A percentile compares a stretch with the other conserved stretches of the same genome.
Evolutionary conservation across 1,140 invertebrate genomes (phyloP).

Genomic region (Sinonovacula constricta): DNA sequence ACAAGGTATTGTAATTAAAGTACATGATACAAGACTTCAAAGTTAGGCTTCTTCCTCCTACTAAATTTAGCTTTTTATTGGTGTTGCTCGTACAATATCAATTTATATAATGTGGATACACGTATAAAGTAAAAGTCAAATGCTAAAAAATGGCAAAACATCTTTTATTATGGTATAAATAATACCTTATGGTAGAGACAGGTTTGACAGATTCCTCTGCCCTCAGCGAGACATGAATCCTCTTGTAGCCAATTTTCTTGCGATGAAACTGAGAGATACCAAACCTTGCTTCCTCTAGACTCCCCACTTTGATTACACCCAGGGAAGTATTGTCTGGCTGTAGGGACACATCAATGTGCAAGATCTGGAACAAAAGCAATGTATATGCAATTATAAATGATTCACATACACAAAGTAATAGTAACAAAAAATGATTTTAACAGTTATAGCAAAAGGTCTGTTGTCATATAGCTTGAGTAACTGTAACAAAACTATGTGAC

Average conservation of each 20-base stretch:
- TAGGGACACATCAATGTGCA: slow-evolving; percentile 83
- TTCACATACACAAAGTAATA: background rate
- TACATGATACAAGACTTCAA: too few relatives aligned
- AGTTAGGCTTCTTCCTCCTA: too few relatives aligned
- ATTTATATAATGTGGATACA: too few relatives aligned
- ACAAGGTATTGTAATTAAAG: too few relatives aligned
- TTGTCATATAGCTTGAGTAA: too few relatives aligned
- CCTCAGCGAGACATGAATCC: slow-evolving; percentile 88
- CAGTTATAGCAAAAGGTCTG: background rate
- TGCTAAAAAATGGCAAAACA: too few relatives aligned
- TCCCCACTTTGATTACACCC: slow-evolving; percentile 84
- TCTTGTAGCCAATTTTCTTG: slow-evolving; percentile 89
- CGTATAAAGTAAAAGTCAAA: too few relatives aligned
- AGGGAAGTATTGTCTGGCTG: slow-evolving; percentile 86
- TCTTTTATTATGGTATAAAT: too few relatives aligned
- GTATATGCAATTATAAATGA: slow-evolving; percentile 1
- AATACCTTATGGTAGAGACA: slow-evolving; percentile 83
- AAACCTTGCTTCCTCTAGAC: slow-evolving; percentile 86
- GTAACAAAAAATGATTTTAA: background rate
- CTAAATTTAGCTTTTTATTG: too few relatives aligned
- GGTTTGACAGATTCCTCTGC: slow-evolving; percentile 81
- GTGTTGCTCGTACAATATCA: too few relatives aligned
- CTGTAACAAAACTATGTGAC: too few relatives aligned
- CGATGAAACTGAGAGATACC: slow-evolving; percentile 91
- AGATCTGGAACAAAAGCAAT: slow-evolving; percentile 81